Evolutionary conservation across 2,888 invertebrate genomes (phyloP), one percentile per base, ranked within the genome.

Genomic region (Xestobium rufovillosum): DNA sequence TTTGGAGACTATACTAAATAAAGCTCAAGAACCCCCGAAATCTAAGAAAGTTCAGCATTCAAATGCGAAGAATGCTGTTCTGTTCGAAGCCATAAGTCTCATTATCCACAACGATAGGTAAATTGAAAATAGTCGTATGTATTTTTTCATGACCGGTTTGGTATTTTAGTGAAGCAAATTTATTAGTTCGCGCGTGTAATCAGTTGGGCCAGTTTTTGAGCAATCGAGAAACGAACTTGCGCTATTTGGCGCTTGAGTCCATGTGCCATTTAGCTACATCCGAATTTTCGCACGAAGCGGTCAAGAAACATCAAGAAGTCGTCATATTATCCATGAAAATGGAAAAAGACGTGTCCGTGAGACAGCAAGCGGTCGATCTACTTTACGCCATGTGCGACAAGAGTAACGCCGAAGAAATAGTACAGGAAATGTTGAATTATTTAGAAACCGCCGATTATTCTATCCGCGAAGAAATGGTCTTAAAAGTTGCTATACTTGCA

Each of bases 41-140:
- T 98, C 97, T 31, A 99, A 98, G 70, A 99, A 99, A 71, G 97
- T 98, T 15, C 98, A 99, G 71, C 98, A 99, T 69, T 96, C 97
- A 31, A 99, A 99, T 73, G 97, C 98, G 39, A 98, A 98, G 69
- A 98, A 99, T 72, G 96, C 98, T 34, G 97, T 99, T 14, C 73
- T 99, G 12, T 98, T 99, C 72, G 98, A 99, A 72, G 97, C 98
- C 29, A 99, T 99, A 62, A 96, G 96, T 70, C 77, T 99, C 50
- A 98, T 99, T 50, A 98, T 99, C 59, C 98, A 99, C 65, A 95
- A 96, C 72, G 98, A 98, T 63, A 85, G 71, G 72, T 72, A 52
- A 47, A 40, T 26, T 39, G 16, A 27, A 41, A 12, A 17, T 31
- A 16, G 4, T 10, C 25, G n/a, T 26, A 3, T n/a, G n/a, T n/a